These are phyloP conservation scores for Hephaestus fuliginosus DNA, from an alignment of 2,797 vertebrate species.

Conservation along the genomic window DNA sequence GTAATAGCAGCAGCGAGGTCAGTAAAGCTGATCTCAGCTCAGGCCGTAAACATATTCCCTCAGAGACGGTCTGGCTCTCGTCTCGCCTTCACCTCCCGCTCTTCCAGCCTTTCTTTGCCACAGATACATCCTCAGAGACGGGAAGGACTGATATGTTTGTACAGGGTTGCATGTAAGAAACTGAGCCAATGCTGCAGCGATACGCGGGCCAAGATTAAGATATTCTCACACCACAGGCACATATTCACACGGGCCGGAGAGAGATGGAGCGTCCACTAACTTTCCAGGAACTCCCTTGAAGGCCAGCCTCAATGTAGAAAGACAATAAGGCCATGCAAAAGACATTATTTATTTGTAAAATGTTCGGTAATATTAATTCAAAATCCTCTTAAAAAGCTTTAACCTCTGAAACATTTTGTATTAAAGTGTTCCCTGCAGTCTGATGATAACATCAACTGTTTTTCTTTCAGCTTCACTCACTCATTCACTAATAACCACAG, in stretches of 20 bases:
- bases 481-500: background rate
- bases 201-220: conserved; percentile 67
- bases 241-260: conserved; percentile 58
- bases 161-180: conserved; percentile 61
- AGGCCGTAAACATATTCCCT: conserved; percentile 67
- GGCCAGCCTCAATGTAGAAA: conserved; percentile 7
- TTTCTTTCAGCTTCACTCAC: background rate
- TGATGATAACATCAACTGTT: conserved; percentile 17
- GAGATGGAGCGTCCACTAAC: conserved; percentile 45
- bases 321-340: background rate
- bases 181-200: conserved; percentile 61
- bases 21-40: conserved; percentile 51
- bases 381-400: background rate
- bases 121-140: conserved; percentile 63
- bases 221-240: conserved; percentile 78
- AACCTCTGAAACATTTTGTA: background rate
- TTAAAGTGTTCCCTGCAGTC: background rate
- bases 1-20: conserved; percentile 63
- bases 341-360: background rate
- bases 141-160: conserved; percentile 73
- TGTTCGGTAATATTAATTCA: background rate
- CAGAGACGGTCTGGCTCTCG: conserved; percentile 53
- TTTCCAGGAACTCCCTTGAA: conserved; percentile 55
- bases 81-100: conserved; percentile 50
- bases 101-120: conserved; percentile 48